phyloP scores from a whole-genome alignment of 2,888 invertebrate species.

The Coelinius sp. region DNA sequence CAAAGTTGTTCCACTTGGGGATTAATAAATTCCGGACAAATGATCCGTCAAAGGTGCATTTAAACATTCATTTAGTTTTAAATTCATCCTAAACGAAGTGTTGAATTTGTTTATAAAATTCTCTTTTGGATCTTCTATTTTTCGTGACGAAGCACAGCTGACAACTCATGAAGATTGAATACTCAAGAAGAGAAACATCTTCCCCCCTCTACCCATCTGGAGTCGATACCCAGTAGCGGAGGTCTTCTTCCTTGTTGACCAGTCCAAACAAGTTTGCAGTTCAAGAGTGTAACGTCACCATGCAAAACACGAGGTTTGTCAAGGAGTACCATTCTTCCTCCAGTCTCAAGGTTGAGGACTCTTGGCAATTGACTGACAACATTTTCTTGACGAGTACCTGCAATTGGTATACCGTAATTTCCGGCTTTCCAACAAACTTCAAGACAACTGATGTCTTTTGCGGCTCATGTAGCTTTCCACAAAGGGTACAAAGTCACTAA shows the following conservation, averaged over 20 bases:
- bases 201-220: too few species aligned
- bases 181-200: too few species aligned
- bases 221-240: too few species aligned
- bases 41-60: not conserved
- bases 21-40: constrained; percentile 11
- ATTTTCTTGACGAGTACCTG: constrained; percentile 9
- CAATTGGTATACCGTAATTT: constrained; percentile 23
- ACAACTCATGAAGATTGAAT: too few species aligned
- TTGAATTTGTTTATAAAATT: too few species aligned
- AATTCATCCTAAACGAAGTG: not conserved
- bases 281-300: not conserved
- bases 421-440: not conserved
- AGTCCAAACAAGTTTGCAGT: constrained; percentile 5
- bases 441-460: not conserved
- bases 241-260: too few species aligned
- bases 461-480: not conserved
- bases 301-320: constrained; percentile 19
- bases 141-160: too few species aligned
- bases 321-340: not conserved
- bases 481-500: not conserved
- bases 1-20: not conserved
- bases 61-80: not conserved
- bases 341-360: constrained; percentile 16
- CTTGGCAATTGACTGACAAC: constrained; percentile 10
- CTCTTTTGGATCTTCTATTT: too few species aligned